Evolutionary conservation across 92 coral and sea anemone species (phyloP), one percentile per base, ranked within the genome.

Genomic region (Desmophyllum pertusum): DNA sequence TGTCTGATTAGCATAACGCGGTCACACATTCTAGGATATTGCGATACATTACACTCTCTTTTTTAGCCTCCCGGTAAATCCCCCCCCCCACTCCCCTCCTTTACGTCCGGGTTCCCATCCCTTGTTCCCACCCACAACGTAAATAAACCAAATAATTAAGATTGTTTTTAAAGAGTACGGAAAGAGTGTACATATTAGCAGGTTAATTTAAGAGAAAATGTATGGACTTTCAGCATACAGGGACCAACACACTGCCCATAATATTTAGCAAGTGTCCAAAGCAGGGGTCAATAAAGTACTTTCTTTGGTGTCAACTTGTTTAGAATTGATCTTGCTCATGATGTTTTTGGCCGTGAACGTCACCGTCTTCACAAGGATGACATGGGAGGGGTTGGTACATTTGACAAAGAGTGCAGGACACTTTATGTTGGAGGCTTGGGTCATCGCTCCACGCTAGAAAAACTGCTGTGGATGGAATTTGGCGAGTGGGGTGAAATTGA

Each of bases 401-500:
- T 94, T 94, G 97, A 94, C 46, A 96, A 91, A 66, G 98, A 96
- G 21, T 92, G 98, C 69, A 79, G 94, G 31, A 94, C 98, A 27
- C 86, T 96, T 17, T 96, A 96, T 80, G 97, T 96, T 65, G 99
- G 99, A 51, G 98, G 99, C 29, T 86, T 96, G 79, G 92, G 92
- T 5, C 70, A 68, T 66, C 91, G 94, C 64, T 85, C 83, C 3
- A 87, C 92, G 7, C 87, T 94, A 53, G 99, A 96, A 70, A 86
- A 81, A 30, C 73, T 84, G 59, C 80, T 96, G 81, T 96, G 99
- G 99, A 83, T 77, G 77, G 99, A 96, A 83, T 96, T 96, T 91
- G 97, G 99, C 41, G 99, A 96, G 86, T 94, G 98, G 96, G 99
- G 99, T 64, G 98, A 94, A 90, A 89, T 95, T 68, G 97, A 93